Evolutionary conservation across 2,888 invertebrate genomes (phyloP).

Genomic region (Eutolmus rufibarbis): DNA sequence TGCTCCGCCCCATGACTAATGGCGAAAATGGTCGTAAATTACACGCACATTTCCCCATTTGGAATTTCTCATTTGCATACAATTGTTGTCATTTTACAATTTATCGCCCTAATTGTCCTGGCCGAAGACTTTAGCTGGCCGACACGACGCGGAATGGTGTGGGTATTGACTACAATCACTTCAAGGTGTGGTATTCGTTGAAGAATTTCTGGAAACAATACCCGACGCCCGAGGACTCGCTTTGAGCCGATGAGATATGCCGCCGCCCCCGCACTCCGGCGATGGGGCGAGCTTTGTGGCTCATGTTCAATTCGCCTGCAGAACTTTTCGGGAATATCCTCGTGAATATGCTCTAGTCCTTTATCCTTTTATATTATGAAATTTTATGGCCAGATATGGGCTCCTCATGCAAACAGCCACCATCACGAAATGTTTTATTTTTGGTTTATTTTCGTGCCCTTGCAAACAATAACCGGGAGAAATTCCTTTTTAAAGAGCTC

Average conservation of each 20-base stretch:
- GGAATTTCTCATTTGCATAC: conserved; percentile 41
- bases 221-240: conserved; percentile 15
- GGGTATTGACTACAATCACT: conserved; percentile 15
- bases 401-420: background rate
- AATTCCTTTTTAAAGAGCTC: conserved; percentile 13
- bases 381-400: conserved; percentile 33
- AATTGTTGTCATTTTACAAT: conserved; percentile 42
- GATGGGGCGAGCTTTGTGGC: background rate
- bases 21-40: conserved; percentile 24
- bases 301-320: background rate
- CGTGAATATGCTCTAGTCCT: conserved; percentile 6
- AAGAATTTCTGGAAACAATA: conserved; percentile 30
- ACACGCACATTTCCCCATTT: conserved; percentile 32
- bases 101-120: conserved; percentile 41
- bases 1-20: conserved; percentile 19
- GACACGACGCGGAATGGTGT: background rate
- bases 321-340: conserved; percentile 22
- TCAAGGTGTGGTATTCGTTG: conserved; percentile 38
- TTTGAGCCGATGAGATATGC: conserved; percentile 19
- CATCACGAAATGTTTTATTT: background rate
- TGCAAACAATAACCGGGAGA: background rate
- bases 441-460: background rate
- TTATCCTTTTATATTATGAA: conserved; percentile 38
- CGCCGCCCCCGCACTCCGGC: background rate
- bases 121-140: background rate